Conservation (phyloP, 1,140 invertebrate species). For the Drosophila nigromelanica region DNA sequence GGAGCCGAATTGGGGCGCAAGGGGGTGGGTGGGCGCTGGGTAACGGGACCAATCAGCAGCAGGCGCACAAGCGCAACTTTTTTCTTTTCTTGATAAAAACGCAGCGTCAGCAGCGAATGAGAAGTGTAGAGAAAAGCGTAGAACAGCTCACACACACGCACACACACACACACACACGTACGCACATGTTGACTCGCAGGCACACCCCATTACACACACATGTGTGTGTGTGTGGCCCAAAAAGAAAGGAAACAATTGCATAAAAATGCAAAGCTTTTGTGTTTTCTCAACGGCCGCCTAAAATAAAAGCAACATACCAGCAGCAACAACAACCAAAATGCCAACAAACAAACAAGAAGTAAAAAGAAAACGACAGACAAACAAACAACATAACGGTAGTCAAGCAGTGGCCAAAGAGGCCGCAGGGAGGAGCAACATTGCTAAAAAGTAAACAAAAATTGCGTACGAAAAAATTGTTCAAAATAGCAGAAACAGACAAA, state of each 20-base stretch:
- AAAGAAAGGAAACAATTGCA: conserved; percentile 29
- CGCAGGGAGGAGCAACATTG: not conserved
- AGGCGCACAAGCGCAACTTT: conserved; percentile 67
- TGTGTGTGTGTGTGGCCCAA: conserved; percentile 16
- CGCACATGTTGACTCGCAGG: conserved; percentile 30
- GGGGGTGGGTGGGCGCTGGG: conserved; percentile 7
- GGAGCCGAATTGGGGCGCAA: not conserved
- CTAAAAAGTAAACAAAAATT: conserved; percentile 47
- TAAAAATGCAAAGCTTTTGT: conserved; percentile 69
- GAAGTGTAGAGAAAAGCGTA: conserved; percentile 73
- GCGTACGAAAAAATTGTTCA: conserved; percentile 49
- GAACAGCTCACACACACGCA: conserved; percentile 20
- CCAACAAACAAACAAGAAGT: conserved; percentile 59
- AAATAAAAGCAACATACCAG: conserved; percentile 66
- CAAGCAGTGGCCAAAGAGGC: conserved; percentile 18
- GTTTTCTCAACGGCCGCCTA: conserved; percentile 70
- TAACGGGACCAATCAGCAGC: conserved; percentile 68
- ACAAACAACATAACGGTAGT: conserved; percentile 59
- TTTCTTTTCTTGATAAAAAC: conserved; percentile 76
- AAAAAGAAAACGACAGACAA: conserved; percentile 58
- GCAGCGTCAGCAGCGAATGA: conserved; percentile 66
- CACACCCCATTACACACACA: conserved; percentile 11
- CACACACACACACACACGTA: conserved; percentile 36
- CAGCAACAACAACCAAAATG: conserved; percentile 15
- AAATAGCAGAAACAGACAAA: conserved; percentile 45